A percentile compares a stretch with the other conserved stretches of the same genome.
Conservation (phyloP, 1,140 invertebrate species). For the Zaprionus tsacasi region DNA sequence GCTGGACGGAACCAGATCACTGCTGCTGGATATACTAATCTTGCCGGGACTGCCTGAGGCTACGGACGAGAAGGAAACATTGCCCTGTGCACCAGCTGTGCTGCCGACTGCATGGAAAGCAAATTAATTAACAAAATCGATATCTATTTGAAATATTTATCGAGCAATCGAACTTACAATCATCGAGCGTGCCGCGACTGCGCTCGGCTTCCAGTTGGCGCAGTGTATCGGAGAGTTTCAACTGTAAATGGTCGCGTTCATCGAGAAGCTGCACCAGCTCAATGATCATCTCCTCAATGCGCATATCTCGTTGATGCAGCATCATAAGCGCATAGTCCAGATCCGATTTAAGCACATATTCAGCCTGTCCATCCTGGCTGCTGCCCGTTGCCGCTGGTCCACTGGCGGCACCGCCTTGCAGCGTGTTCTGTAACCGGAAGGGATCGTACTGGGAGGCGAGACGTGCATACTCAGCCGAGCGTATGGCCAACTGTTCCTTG, state of each 20-base stretch:
- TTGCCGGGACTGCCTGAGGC: conserved; percentile 39
- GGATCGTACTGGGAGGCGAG: conserved; percentile 84
- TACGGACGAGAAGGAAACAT: conserved; percentile 23
- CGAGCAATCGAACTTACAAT: conserved; percentile 33
- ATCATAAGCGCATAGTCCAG: conserved; percentile 93
- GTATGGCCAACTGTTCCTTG: conserved; percentile 87
- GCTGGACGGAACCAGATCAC: conserved; percentile 31
- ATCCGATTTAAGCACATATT: conserved; percentile 86
- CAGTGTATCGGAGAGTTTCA: conserved; percentile 91
- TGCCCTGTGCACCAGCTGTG: not conserved
- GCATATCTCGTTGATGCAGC: conserved; percentile 93
- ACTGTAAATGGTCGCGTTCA: conserved; percentile 92
- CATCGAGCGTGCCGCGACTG: conserved; percentile 50
- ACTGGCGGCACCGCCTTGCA: conserved; percentile 37
- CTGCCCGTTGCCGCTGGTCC: conserved; percentile 3
- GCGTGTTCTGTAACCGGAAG: conserved; percentile 69
- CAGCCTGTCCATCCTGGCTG: conserved; percentile 31
- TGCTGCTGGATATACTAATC: conserved; percentile 38
- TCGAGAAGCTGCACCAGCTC: conserved; percentile 93
- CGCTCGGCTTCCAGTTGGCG: conserved; percentile 88
- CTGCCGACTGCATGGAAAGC: conserved; percentile 9
- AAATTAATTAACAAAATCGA: not conserved
- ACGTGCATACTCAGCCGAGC: conserved; percentile 80
- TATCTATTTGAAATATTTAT: not conserved
- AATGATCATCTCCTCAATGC: conserved; percentile 94